These are phyloP conservation scores for Gasterosteus nipponicus DNA, from an alignment of 2,113 vertebrate genomes.

Conservation along the genomic window DNA sequence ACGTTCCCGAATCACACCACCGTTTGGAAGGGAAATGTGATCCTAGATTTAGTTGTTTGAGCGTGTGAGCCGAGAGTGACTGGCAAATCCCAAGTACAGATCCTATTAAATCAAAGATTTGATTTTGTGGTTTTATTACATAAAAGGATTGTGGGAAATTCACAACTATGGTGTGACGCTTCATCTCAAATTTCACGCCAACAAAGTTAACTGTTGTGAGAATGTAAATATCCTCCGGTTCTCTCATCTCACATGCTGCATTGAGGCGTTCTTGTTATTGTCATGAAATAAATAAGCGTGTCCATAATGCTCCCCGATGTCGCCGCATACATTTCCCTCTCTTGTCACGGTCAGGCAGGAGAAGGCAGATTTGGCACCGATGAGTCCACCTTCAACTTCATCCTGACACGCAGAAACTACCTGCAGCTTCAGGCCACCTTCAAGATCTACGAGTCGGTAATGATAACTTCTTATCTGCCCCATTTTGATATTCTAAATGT, in stretches of 20 bases:
- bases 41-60: constrained; percentile 3
- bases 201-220: background rate
- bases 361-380: constrained; percentile 84
- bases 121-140: constrained; percentile 16
- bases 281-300: background rate
- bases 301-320: background rate
- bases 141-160: constrained; percentile 1
- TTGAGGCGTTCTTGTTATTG: background rate
- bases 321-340: background rate
- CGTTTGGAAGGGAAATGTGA: constrained; percentile 21
- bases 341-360: constrained; percentile 73
- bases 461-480: background rate
- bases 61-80: constrained; percentile 19
- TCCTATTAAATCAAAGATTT: constrained; percentile 15
- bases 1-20: background rate
- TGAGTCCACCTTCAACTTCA: constrained; percentile 81
- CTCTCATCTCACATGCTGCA: background rate
- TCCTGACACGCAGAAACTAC: constrained; percentile 84
- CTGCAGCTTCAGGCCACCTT: constrained; percentile 86
- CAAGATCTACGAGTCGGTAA: constrained; percentile 80
- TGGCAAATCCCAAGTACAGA: constrained; percentile 20
- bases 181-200: background rate
- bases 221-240: background rate
- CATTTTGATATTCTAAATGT: too few species aligned
- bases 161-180: constrained; percentile 4